Conservation (phyloP, 2,113 vertebrate genomes). For the Phrynosoma blainvillii region DNA sequence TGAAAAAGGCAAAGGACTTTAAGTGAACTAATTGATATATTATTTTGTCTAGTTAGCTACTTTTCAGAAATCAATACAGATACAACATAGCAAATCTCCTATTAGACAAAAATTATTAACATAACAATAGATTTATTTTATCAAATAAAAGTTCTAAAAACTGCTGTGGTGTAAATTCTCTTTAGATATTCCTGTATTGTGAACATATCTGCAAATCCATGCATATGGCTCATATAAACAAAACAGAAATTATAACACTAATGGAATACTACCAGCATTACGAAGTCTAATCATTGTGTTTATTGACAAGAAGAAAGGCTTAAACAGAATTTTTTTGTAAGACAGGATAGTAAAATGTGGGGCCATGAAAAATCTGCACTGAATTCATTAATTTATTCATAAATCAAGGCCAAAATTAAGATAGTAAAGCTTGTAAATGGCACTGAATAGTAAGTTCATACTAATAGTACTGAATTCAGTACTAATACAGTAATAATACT, state of each 20-base stretch:
- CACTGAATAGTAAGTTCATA: not conserved
- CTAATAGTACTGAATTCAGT: too few relatives aligned
- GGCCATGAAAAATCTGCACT: not conserved
- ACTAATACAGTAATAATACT: too few relatives aligned
- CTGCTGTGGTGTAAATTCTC: not conserved
- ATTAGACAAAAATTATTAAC: not conserved
- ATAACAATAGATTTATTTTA: not conserved
- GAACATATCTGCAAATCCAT: not conserved
- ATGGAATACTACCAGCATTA: not conserved
- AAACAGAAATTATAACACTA: not conserved
- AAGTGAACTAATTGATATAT: constrained; percentile 21
- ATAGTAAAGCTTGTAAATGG: not conserved
- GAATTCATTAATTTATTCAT: constrained; percentile 1
- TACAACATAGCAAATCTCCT: not conserved
- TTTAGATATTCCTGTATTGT: not conserved
- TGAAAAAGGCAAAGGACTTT: constrained; percentile 20
- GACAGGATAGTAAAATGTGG: not conserved
- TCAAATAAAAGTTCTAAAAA: not conserved
- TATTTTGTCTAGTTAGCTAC: not conserved
- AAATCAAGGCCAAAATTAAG: not conserved
- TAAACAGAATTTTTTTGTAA: not conserved
- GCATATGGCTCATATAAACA: not conserved
- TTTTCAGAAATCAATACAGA: constrained; percentile 15
- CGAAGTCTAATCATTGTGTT: not conserved
- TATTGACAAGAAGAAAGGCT: not conserved